Percentiles rank a stretch among this genome's conserved stretches.
Evolutionary conservation across 2,797 vertebrate species (phyloP).

Genomic region (Aulostomus chinensis): DNA sequence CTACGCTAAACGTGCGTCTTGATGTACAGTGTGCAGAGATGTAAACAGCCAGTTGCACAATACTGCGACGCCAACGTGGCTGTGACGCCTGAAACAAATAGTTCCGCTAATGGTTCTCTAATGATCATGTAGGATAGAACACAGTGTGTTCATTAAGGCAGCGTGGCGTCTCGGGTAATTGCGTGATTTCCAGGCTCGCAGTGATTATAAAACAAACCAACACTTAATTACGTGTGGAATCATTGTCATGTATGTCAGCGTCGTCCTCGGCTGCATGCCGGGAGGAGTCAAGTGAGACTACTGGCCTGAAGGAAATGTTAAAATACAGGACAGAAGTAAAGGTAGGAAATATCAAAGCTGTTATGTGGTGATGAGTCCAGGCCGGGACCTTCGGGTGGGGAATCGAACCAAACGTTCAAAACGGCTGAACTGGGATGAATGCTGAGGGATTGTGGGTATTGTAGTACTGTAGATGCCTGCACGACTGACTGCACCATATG

Average conservation of each 20-base stretch:
- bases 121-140: not conserved
- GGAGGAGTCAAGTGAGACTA: too few relatives aligned
- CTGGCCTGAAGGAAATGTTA: too few relatives aligned
- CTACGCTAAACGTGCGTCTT: conserved; percentile 7
- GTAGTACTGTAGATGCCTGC: too few relatives aligned
- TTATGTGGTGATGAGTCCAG: too few relatives aligned
- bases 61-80: not conserved
- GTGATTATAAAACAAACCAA: not conserved
- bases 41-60: not conserved
- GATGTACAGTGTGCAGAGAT: not conserved
- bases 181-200: not conserved
- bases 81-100: not conserved
- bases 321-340: too few relatives aligned
- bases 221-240: not conserved
- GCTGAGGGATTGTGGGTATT: too few relatives aligned
- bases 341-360: too few relatives aligned
- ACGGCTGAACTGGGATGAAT: too few relatives aligned
- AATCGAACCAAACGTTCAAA: too few relatives aligned
- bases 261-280: too few relatives aligned
- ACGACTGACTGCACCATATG: too few relatives aligned
- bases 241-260: not conserved
- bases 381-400: too few relatives aligned
- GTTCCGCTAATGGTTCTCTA: not conserved
- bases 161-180: not conserved
- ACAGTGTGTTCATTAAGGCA: not conserved